phyloP scores from a whole-genome alignment of 2,797 vertebrate species.

The Rhinichthys osculus region DNA sequence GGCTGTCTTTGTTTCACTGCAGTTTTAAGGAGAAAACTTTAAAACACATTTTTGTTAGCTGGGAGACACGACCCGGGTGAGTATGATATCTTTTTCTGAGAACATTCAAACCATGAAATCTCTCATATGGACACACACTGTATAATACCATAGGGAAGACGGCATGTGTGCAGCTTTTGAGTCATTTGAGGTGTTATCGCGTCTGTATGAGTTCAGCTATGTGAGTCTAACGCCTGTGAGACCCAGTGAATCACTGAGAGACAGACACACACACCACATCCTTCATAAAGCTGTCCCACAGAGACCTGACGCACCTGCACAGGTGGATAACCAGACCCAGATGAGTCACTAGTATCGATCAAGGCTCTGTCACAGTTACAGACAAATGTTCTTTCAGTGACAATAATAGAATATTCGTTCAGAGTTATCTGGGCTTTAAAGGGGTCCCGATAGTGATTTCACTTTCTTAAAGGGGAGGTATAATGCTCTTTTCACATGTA shows the following conservation, averaged over 20 bases:
- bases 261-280: slow-evolving; percentile 34
- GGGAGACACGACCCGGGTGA: not conserved
- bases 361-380: not conserved
- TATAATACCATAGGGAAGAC: not conserved
- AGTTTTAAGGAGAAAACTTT: no score
- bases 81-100: not conserved
- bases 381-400: not conserved
- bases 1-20: no score
- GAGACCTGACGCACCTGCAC: not conserved
- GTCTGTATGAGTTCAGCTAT: not conserved
- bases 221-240: not conserved
- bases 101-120: not conserved
- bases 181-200: not conserved
- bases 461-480: no score
- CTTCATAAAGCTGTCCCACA: slow-evolving; percentile 66
- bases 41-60: no score
- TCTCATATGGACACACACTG: not conserved
- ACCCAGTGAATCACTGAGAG: not conserved
- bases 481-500: no score
- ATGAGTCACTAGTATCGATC: not conserved
- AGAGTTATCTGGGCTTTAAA: not conserved
- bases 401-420: not conserved
- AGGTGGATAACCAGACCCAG: not conserved
- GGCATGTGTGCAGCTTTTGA: not conserved
- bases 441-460: no score